These are phyloP conservation scores for Hassar affinis DNA, from an alignment of 2,113 vertebrate species.

Conservation along the genomic window DNA sequence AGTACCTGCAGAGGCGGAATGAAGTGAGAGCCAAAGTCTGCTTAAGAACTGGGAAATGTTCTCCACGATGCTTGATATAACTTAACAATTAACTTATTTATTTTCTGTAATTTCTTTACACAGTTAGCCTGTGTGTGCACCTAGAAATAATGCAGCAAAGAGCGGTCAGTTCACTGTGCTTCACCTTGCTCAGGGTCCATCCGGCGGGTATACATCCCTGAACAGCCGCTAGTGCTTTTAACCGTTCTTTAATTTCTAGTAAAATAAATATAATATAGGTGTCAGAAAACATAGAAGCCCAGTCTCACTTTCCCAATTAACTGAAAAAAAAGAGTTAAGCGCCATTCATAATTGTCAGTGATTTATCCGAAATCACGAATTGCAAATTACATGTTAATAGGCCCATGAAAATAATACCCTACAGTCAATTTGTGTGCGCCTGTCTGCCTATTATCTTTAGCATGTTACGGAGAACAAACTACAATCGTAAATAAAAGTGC, in stretches of 20 bases:
- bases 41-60: background rate
- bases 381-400: conserved; percentile 4
- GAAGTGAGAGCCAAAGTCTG: too few relatives aligned
- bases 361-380: background rate
- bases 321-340: background rate
- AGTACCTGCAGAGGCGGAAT: too few relatives aligned
- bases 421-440: background rate
- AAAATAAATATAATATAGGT: background rate
- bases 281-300: background rate
- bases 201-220: background rate
- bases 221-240: background rate
- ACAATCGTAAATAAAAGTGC: background rate
- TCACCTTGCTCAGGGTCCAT: background rate
- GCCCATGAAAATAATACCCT: background rate
- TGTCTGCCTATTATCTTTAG: background rate
- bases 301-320: background rate
- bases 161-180: background rate
- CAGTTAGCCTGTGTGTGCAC: background rate
- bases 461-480: background rate
- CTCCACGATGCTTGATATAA: background rate
- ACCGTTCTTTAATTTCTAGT: background rate
- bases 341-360: background rate
- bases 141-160: background rate
- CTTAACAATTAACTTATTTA: background rate
- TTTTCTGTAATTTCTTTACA: too few relatives aligned